Evolutionary conservation across 2,113 vertebrate species (phyloP), one percentile per base, ranked within the genome.

Genomic region (Dasyprocta punctata): DNA sequence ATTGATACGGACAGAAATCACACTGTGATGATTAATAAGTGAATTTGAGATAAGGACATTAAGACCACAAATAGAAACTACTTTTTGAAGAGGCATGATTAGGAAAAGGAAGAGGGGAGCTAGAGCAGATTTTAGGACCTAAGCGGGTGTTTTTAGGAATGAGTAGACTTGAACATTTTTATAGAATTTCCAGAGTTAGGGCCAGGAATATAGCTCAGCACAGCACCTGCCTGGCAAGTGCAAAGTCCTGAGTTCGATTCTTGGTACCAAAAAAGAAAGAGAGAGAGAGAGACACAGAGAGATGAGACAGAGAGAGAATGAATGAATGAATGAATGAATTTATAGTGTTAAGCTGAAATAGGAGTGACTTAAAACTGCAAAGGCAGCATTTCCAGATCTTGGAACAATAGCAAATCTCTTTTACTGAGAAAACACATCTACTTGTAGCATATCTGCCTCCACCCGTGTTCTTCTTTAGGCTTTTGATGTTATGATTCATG

Each of bases 1-100:
- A n/a, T 47, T 58, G 56, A 63, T 33, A 49, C 19, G 26, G 77
- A 47, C 77, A 82, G 61, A 95, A 97, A 44, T 82, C 12, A 86
- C 24, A 56, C 77, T 65, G 11, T 14, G 7, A 38, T 58, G 73
- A 38, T 84, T 90, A 38, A 24, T 41, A 83, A 54, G 80, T 63
- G 16, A 75, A 49, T 95, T 65, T 63, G 73, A 73, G 12, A 75
- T 7, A 54, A 87, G 84, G 17, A 36, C 44, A 16, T 44, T 80
- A 61, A 77, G 36, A 84, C 38, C 38, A 60, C 44, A 89, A 63
- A 36, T 58, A 56, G 52, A 77, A 92, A 56, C 56, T 49, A 58
- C 56, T 24, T 89, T 95, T 77, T 78, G 10, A 52, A 69, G 63
- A 95, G 90, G 28, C 54, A 92, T 92, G 87, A 96, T 52, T 77